These are phyloP conservation scores for Mya arenaria DNA, from an alignment of 1,140 invertebrate species.

Conservation along the genomic window DNA sequence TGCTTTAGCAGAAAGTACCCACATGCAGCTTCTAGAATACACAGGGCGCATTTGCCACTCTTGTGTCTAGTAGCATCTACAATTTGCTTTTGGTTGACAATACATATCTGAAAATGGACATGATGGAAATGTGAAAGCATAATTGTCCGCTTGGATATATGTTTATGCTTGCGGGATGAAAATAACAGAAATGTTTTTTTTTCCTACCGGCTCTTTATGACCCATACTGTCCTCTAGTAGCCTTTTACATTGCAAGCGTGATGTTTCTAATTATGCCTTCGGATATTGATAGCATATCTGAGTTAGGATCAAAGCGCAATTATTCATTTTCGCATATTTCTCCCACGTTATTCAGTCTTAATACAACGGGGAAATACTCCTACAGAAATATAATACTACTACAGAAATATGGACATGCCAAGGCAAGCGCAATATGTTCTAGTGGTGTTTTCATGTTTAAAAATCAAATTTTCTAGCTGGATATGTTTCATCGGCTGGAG, in stretches of 20 bases:
- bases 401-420: constrained; percentile 3
- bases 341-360: neutral
- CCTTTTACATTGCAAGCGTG: constrained; percentile 20
- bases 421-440: neutral
- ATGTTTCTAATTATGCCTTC: constrained; percentile 24
- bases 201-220: constrained; percentile 30
- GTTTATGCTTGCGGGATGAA: constrained; percentile 25
- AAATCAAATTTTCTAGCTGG: constrained; percentile 22
- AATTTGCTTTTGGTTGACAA: constrained; percentile 6
- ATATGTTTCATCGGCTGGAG: neutral
- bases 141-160: constrained; percentile 36
- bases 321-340: neutral
- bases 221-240: neutral
- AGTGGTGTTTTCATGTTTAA: constrained; percentile 3
- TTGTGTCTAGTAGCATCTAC: constrained; percentile 19
- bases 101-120: neutral
- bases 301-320: neutral
- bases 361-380: constrained; percentile 13
- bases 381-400: neutral
- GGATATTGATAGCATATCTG: neutral
- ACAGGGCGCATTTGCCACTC: neutral
- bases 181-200: constrained; percentile 20
- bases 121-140: constrained; percentile 30
- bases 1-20: constrained; percentile 23
- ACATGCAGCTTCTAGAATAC: constrained; percentile 7